Conservation (phyloP, 2,888 invertebrate genomes). For the Pristionchus entomophagus region DNA sequence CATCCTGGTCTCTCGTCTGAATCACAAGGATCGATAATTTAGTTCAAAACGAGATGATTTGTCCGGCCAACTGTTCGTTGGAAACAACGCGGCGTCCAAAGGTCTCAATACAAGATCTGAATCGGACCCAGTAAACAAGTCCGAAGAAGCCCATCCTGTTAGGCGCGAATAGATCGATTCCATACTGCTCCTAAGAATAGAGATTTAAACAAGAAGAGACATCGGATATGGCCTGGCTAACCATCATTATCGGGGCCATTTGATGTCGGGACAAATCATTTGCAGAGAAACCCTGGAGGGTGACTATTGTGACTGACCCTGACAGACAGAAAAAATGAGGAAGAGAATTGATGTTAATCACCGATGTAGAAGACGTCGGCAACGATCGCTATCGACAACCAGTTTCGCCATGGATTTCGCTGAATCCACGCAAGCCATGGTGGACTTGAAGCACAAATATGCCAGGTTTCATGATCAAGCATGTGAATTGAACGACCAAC, state of each 20-base stretch:
- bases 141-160: neutral
- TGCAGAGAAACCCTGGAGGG: neutral
- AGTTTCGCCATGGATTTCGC: slow-evolving; percentile 8
- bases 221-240: no score
- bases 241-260: neutral
- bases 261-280: neutral
- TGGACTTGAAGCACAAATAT: no score
- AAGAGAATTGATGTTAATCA: neutral
- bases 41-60: no score
- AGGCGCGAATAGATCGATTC: neutral
- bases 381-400: neutral
- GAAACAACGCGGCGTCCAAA: neutral
- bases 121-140: neutral
- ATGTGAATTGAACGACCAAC: no score
- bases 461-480: no score
- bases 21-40: no score
- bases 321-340: neutral
- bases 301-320: neutral
- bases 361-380: neutral
- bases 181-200: neutral
- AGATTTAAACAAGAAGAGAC: neutral
- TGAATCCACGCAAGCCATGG: no score
- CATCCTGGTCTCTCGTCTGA: neutral
- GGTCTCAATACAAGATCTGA: neutral
- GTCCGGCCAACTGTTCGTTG: no score